Base-by-base conservation (phyloP, 2,888 invertebrate species). In the Eilema griseolum region DNA sequence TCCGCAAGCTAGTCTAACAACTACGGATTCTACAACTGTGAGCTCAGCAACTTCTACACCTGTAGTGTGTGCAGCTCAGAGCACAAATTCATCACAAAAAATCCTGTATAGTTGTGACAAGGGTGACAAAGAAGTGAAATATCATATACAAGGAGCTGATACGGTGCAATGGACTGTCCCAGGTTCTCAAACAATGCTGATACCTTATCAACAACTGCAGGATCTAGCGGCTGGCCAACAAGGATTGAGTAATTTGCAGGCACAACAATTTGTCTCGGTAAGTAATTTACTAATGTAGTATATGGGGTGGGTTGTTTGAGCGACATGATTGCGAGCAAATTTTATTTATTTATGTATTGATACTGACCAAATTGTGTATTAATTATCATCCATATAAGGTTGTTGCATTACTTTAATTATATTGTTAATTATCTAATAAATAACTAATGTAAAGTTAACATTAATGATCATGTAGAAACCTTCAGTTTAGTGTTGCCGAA, bases 221-320 rank as follows among this genome's bases (percentile, higher is more conserved):
- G 95, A 95, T 59, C 84, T 95, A 33, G 84, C 93, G 2, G 84
- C 90, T 3, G 89, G 87, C 75, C 95, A 93, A 74, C 82, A 90
- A 46, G 93, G 92, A 11, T 74, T 95, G 68, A 77, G 90, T 16
- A 94, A 93, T 76, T 79, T 95, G 28, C 95, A 94, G 71, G 90
- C 89, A 3, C 94, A 95, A 68, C 95, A 95, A 74, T 95, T 89
- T 92, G 94, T 95, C 70, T 95, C 95, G 69, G 95, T 95, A 79
- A 93, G 95, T 93, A 77, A 57, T 23, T 66, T 59, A 66, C 20
- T 31, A 10, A 10, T 4, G 0, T 37, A 37, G 5, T 28, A 4
- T 5, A 28, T 28, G 3, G 5, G 28, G n/a, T n/a, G n/a, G n/a
- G n/a, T n/a, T n/a, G n/a, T n/a, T n/a, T n/a, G n/a, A n/a, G n/a